Conservation (phyloP, 2,888 invertebrate genomes). For the Petrolisthes cinctipes region DNA sequence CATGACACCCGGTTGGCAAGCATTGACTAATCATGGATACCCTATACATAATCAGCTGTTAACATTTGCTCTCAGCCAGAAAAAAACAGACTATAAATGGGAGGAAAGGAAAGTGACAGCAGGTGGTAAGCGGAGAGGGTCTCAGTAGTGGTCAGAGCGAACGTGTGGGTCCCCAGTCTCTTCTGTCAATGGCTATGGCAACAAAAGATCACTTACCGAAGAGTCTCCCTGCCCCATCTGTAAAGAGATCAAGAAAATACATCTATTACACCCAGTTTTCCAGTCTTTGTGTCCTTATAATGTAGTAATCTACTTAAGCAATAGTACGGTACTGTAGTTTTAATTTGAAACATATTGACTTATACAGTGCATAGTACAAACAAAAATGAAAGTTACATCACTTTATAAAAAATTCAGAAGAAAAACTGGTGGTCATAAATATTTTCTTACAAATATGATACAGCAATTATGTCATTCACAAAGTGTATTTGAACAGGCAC, state of each 20-base stretch:
- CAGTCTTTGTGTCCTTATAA: conserved; percentile 50
- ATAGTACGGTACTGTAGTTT: neutral
- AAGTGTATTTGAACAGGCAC: no score
- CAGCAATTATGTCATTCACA: no score
- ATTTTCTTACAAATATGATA: no score
- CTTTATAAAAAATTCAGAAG: no score
- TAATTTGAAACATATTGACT: no score
- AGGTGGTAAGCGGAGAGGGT: neutral
- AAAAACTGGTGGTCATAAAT: no score
- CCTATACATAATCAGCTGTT: no score
- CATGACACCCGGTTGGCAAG: no score
- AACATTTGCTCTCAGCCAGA: no score
- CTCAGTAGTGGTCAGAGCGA: conserved; percentile 5
- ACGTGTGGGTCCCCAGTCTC: conserved; percentile 11
- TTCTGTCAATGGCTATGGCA: neutral
- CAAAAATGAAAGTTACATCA: no score
- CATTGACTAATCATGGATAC: no score
- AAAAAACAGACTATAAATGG: neutral
- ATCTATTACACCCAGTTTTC: conserved; percentile 59
- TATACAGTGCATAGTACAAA: no score
- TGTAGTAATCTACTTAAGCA: conserved; percentile 22
- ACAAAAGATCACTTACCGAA: conserved; percentile 48
- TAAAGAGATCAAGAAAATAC: conserved; percentile 57
- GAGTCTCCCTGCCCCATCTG: conserved; percentile 56
- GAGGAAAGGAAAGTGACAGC: neutral